These are phyloP conservation scores for Takifugu flavidus DNA, from an alignment of 2,113 vertebrate species.

Conservation along the genomic window DNA sequence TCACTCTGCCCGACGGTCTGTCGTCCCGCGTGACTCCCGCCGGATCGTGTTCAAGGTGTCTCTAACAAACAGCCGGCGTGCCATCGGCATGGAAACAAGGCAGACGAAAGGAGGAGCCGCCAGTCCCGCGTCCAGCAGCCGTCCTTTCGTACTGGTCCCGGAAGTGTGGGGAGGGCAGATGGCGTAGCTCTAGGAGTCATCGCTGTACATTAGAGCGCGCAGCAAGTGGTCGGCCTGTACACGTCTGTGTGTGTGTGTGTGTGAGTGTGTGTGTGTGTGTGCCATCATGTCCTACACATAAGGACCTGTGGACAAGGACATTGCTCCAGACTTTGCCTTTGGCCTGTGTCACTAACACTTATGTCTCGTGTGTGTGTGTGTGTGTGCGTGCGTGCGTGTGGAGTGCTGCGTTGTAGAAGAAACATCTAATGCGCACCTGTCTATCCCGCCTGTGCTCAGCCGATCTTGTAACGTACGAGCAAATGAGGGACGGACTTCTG, in stretches of 20 bases:
- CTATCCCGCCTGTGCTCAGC: background rate
- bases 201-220: constrained; percentile 48
- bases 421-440: no score
- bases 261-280: constrained; percentile 10
- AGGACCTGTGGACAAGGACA: constrained; percentile 57
- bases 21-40: no score
- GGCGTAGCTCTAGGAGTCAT: constrained; percentile 59
- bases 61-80: no score
- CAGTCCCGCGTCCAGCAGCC: background rate
- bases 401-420: no score
- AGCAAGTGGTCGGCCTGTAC: constrained; percentile 48
- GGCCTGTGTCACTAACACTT: constrained; percentile 59
- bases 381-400: background rate
- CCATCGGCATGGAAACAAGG: background rate
- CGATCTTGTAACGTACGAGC: constrained; percentile 1
- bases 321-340: constrained; percentile 57
- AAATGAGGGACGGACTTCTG: constrained; percentile 12
- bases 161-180: constrained; percentile 58
- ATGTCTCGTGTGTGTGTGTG: constrained; percentile 29
- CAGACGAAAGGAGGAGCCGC: background rate
- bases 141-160: background rate
- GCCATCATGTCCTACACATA: constrained; percentile 25
- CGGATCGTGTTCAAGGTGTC: no score
- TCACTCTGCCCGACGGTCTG: no score
- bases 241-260: constrained; percentile 2